phyloP scores from a whole-genome alignment of 2,888 invertebrate species.

The Tachina grossa region DNA sequence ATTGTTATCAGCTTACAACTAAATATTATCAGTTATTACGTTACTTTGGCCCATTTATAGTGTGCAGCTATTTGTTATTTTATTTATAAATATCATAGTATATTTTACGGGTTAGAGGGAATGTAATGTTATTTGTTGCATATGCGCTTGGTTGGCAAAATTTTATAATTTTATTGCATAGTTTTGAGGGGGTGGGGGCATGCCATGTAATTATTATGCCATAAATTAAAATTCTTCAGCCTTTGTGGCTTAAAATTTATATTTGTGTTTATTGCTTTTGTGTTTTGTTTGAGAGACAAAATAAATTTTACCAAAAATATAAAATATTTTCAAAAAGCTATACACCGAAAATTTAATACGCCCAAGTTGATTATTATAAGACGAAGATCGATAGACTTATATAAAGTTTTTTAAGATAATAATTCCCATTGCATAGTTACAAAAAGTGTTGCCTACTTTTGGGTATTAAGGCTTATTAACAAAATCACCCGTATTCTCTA shows the following conservation, averaged over 20 bases:
- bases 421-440: too few species aligned
- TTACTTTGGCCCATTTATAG: not conserved
- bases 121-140: not conserved
- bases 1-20: conserved; percentile 8
- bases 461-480: too few species aligned
- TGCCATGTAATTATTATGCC: not conserved
- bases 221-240: not conserved
- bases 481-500: too few species aligned
- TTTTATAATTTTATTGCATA: not conserved
- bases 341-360: not conserved
- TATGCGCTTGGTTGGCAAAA: not conserved
- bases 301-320: not conserved
- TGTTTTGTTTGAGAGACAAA: not conserved
- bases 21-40: conserved; percentile 14
- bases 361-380: too few species aligned
- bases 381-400: too few species aligned
- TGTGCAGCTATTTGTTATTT: not conserved
- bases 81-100: not conserved
- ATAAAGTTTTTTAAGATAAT: too few species aligned
- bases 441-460: too few species aligned
- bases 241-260: not conserved
- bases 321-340: not conserved
- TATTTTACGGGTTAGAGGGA: not conserved
- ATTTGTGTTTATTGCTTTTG: not conserved
- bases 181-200: not conserved